phyloP scores from a whole-genome alignment of 2,888 invertebrate species.

The Microctonus brassicae region DNA sequence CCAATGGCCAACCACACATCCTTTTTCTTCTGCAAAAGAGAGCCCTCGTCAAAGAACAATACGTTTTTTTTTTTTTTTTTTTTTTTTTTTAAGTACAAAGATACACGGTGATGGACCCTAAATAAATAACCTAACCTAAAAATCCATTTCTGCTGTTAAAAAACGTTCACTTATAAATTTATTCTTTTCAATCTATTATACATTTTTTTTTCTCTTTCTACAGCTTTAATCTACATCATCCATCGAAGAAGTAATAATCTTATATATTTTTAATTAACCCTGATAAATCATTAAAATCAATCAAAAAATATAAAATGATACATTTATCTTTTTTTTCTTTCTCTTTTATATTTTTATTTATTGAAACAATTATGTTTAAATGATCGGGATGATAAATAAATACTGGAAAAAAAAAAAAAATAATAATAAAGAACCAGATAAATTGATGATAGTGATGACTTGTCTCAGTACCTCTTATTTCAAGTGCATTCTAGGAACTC shows the following conservation, averaged over 20 bases:
- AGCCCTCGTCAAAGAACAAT: constrained; percentile 69
- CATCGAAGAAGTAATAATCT: neutral
- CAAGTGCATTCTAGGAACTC: constrained; percentile 69
- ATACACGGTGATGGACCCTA: constrained; percentile 34
- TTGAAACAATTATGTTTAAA: neutral
- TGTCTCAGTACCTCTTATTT: constrained; percentile 67
- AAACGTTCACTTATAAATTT: neutral
- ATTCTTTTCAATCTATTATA: neutral
- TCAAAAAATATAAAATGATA: neutral
- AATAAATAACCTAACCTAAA: neutral
- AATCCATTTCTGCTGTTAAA: neutral
- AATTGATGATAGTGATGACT: constrained; percentile 65
- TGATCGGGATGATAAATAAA: neutral
- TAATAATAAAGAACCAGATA: constrained; percentile 55
- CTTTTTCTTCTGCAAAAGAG: constrained; percentile 69
- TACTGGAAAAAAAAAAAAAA: constrained; percentile 33
- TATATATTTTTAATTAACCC: neutral
- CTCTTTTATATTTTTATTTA: neutral
- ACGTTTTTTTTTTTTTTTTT: constrained; percentile 55
- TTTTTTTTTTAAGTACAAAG: constrained; percentile 28
- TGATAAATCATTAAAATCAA: neutral
- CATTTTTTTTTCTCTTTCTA: neutral
- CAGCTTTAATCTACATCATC: neutral
- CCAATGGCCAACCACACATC: constrained; percentile 70
- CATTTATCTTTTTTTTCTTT: neutral